phyloP scores from a whole-genome alignment of 2,113 vertebrate species.

The Pangasianodon gigas region DNA sequence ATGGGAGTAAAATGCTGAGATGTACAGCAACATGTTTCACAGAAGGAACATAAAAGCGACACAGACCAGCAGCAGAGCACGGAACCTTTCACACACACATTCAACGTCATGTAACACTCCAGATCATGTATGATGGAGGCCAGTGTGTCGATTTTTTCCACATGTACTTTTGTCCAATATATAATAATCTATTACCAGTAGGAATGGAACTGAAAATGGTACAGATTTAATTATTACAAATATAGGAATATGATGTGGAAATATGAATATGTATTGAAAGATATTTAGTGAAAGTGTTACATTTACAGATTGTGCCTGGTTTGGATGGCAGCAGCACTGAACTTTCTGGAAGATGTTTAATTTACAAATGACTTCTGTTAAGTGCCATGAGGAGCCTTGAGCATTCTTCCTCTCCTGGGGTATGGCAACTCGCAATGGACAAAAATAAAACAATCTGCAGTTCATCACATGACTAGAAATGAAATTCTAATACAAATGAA shows the following conservation, averaged over 20 bases:
- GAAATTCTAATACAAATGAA: neutral
- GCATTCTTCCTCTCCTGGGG: neutral
- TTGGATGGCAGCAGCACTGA: neutral
- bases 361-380: neutral
- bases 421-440: neutral
- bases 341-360: neutral
- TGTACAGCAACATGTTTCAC: neutral
- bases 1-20: neutral
- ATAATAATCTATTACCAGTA: neutral
- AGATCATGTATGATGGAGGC: neutral
- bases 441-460: neutral
- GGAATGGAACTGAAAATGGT: neutral
- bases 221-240: neutral
- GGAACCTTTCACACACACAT: neutral
- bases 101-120: neutral
- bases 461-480: neutral
- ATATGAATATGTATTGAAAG: neutral
- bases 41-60: neutral
- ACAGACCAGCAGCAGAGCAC: neutral
- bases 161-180: neutral
- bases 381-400: neutral
- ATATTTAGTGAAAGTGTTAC: neutral
- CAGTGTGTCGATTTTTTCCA: neutral
- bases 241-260: neutral
- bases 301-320: neutral